phyloP scores from a whole-genome alignment of 2,113 vertebrate genomes.

The Apus apus region DNA sequence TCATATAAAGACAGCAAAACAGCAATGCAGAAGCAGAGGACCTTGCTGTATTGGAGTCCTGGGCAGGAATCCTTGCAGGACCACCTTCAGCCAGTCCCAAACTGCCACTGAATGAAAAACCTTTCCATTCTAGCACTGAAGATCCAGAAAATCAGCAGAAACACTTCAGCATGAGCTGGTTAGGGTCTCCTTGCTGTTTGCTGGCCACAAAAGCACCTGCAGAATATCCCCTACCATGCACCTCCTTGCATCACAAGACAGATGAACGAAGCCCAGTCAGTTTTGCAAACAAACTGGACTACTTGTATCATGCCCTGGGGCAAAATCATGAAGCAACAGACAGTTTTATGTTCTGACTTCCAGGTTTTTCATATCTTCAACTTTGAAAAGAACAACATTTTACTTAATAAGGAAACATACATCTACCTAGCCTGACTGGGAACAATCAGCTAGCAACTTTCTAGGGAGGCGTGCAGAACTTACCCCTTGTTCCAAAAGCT shows the following conservation, averaged over 20 bases:
- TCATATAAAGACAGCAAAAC: too few relatives aligned
- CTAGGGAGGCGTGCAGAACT: background rate
- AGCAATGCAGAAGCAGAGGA: too few relatives aligned
- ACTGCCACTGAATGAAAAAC: background rate
- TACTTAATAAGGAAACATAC: background rate
- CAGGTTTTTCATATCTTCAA: background rate
- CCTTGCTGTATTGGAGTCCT: background rate
- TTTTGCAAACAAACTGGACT: background rate
- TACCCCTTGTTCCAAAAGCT: background rate
- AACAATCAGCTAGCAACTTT: background rate
- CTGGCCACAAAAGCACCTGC: background rate
- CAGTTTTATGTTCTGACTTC: background rate
- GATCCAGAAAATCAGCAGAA: background rate
- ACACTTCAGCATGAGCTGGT: background rate
- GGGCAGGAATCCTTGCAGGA: background rate
- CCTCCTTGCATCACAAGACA: background rate
- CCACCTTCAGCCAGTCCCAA: background rate
- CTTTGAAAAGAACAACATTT: too few relatives aligned
- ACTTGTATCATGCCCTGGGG: background rate
- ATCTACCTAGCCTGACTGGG: background rate
- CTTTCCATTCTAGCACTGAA: background rate
- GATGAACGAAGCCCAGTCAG: background rate
- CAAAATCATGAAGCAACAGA: background rate
- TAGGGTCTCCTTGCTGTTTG: background rate
- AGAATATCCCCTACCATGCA: slow-evolving; percentile 12